Base-by-base conservation (phyloP, 2,888 invertebrate species). In the Synergus japonicus region DNA sequence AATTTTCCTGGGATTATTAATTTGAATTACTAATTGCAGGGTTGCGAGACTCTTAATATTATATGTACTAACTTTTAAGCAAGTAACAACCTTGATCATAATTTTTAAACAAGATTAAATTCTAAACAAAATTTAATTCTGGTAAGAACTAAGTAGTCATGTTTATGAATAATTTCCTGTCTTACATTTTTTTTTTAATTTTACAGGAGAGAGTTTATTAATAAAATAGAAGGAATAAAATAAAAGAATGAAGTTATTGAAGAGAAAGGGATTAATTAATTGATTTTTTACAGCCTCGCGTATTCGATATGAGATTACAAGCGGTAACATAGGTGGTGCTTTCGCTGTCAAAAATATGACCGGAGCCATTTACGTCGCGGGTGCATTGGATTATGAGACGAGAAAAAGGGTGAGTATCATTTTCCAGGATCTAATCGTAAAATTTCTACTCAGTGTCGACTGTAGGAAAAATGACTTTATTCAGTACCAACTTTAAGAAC, bases 251-350 rank as follows among this genome's bases (percentile, higher is more conserved):
- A 2, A 2, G 8, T 54, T n/a, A 9, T n/a, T 54, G n/a, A 8
- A n/a, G n/a, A 54, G 0, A 54, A n/a, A 5, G 54, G n/a, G 54
- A 54, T 18, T n/a, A 10, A 73, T 73, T 69, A 9, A 10, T 41
- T 73, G 7, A 2, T 67, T 66, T 69, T 82, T 94, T 93, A 83
- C 95, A 98, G 98, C 98, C 93, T 98, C 98, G 94, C 97, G 97
- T 95, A 98, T 99, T 95, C 97, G 98, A 95, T 99, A 99, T 95
- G 98, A 98, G 96, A 98, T 99, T 94, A 98, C 98, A 93, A 97
- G 97, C 95, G 98, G 98, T 94, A 99, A 99, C 96, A 96, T 98
- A 95, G 98, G 98, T 85, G 98, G 98, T 89, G 98, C 98, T 60
- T 98, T 98, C 93, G 98, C 98, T 88, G 98, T 98, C 92, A 98